These are phyloP conservation scores for Xiphophorus birchmanni DNA, from an alignment of 2,797 vertebrate genomes.

Conservation along the genomic window DNA sequence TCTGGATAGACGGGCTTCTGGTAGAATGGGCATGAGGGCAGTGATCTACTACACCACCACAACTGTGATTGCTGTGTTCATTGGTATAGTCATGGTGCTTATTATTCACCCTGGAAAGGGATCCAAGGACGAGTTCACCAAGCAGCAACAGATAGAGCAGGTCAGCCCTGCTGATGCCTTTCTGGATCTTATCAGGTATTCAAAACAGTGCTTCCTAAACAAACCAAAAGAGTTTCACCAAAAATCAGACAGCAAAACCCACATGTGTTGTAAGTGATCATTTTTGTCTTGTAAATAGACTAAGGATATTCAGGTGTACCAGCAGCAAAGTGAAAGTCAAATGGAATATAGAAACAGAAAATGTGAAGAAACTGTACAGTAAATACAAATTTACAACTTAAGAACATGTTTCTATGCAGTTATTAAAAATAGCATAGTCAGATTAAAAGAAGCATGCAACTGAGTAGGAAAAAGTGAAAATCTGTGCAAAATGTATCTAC, in stretches of 20 bases:
- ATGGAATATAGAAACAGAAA: background rate
- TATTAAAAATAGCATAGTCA: background rate
- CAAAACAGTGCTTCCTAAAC: slow-evolving; percentile 3
- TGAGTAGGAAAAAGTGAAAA: background rate
- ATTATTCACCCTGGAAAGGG: slow-evolving; percentile 96
- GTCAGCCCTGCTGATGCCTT: slow-evolving; percentile 94
- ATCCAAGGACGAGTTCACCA: slow-evolving; percentile 90
- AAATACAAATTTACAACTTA: background rate
- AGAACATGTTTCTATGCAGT: background rate
- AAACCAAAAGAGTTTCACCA: slow-evolving; percentile 5
- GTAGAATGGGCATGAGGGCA: slow-evolving; percentile 95
- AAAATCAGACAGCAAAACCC: background rate
- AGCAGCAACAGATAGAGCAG: slow-evolving; percentile 88
- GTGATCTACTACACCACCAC: slow-evolving; percentile 97
- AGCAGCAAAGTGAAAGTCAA: background rate
- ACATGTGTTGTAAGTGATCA: background rate
- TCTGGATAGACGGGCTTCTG: slow-evolving; percentile 93
- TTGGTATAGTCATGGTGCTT: slow-evolving; percentile 95
- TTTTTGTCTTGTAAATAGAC: background rate
- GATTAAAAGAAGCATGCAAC: background rate
- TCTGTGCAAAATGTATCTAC: background rate
- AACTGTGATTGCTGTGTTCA: slow-evolving; percentile 94
- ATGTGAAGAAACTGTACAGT: background rate
- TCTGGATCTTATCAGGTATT: slow-evolving; percentile 95
- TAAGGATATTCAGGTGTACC: background rate